These are phyloP conservation scores for Pteromalus puparum DNA, from an alignment of 1,140 invertebrate species.

Conservation along the genomic window DNA sequence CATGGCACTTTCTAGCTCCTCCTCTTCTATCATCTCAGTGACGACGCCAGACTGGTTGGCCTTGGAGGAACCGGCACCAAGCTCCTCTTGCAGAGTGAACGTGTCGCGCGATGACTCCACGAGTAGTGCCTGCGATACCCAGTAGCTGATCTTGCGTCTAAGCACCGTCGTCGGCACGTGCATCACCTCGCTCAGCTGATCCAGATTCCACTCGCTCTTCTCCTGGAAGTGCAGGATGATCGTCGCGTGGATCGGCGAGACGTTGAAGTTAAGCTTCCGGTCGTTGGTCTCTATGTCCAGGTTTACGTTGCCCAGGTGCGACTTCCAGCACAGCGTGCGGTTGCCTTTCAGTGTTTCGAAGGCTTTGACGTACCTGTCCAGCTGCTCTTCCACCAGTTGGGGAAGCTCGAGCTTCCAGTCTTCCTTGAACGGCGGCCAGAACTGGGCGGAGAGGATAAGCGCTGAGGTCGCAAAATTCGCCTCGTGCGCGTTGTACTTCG, in stretches of 20 bases:
- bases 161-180: slow-evolving; percentile 89
- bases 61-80: slow-evolving; percentile 69
- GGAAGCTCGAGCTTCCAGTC: slow-evolving; percentile 92
- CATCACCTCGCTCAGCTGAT: slow-evolving; percentile 89
- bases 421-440: slow-evolving; percentile 98
- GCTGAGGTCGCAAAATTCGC: slow-evolving; percentile 84
- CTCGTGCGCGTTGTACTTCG: slow-evolving; percentile 76
- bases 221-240: slow-evolving; percentile 96
- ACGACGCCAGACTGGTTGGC: slow-evolving; percentile 54
- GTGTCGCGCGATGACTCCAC: slow-evolving; percentile 85
- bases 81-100: slow-evolving; percentile 87
- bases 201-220: slow-evolving; percentile 88
- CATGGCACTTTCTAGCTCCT: slow-evolving; percentile 94
- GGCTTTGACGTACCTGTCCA: slow-evolving; percentile 91
- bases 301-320: slow-evolving; percentile 93
- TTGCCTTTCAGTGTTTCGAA: slow-evolving; percentile 97
- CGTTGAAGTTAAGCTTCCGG: slow-evolving; percentile 87
- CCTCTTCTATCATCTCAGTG: slow-evolving; percentile 88
- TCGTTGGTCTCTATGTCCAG: slow-evolving; percentile 94
- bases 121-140: slow-evolving; percentile 92
- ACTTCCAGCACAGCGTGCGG: slow-evolving; percentile 95
- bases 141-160: slow-evolving; percentile 90
- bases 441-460: slow-evolving; percentile 97
- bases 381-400: slow-evolving; percentile 84
- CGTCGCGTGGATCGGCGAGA: slow-evolving; percentile 94